Conservation (phyloP, 2,888 invertebrate genomes). For the Oligia latruncula region DNA sequence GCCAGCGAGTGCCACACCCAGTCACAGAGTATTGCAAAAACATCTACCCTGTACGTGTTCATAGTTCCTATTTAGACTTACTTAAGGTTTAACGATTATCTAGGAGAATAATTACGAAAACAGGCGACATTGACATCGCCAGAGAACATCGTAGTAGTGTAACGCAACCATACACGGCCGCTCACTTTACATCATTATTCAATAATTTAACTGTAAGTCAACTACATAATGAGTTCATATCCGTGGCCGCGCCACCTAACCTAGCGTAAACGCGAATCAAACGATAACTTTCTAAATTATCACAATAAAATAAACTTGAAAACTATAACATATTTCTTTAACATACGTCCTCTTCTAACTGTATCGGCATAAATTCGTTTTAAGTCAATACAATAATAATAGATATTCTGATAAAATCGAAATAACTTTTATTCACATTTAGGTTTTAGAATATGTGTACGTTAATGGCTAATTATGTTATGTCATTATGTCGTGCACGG, state of each 20-base stretch:
- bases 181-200: conserved; percentile 69
- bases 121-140: conserved; percentile 76
- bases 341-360: conserved; percentile 78
- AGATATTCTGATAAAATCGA: conserved; percentile 88
- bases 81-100: conserved; percentile 84
- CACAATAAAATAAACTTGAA: conserved; percentile 86
- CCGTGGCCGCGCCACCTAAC: conserved; percentile 87
- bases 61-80: conserved; percentile 87
- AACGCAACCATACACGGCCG: conserved; percentile 72
- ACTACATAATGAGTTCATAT: conserved; percentile 79
- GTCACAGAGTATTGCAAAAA: conserved; percentile 87
- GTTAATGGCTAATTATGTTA: conserved; percentile 82
- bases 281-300: conserved; percentile 86
- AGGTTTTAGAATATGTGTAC: conserved; percentile 89
- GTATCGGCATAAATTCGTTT: conserved; percentile 86
- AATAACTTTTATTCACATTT: conserved; percentile 89
- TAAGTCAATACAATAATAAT: conserved; percentile 85
- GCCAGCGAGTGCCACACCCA: conserved; percentile 80
- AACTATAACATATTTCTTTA: conserved; percentile 85
- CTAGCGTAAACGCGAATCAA: conserved; percentile 88
- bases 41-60: conserved; percentile 90
- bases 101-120: conserved; percentile 81
- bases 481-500: conserved; percentile 84
- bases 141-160: conserved; percentile 76
- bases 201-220: conserved; percentile 77